Conservation (phyloP, 64 coral and sea anemone genomes). For the Porites lutea region DNA sequence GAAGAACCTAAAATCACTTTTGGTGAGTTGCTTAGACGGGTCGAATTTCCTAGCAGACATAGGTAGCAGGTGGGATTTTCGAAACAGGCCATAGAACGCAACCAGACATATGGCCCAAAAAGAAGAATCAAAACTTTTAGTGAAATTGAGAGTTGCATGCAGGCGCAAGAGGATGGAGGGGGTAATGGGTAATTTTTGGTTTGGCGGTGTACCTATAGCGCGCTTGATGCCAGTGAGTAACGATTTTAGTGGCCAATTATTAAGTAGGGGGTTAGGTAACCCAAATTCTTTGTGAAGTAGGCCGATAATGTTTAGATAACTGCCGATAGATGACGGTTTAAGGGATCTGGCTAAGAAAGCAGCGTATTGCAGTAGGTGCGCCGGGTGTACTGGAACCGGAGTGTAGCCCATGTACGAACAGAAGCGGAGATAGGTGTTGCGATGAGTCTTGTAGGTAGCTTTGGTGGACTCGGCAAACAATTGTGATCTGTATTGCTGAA, state of each 20-base stretch:
- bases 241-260: constrained; percentile 41
- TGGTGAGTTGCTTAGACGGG: constrained; percentile 45
- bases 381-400: constrained; percentile 11
- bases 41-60: constrained; percentile 28
- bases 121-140: constrained; percentile 6
- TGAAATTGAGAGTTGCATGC: constrained; percentile 30
- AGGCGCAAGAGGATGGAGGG: background rate
- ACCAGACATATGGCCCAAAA: constrained; percentile 53
- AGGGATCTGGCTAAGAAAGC: constrained; percentile 14
- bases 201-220: constrained; percentile 22
- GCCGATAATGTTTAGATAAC: constrained; percentile 40
- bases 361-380: constrained; percentile 22
- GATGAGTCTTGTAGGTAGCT: constrained; percentile 38
- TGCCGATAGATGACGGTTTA: constrained; percentile 4
- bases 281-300: constrained; percentile 46
- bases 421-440: constrained; percentile 42
- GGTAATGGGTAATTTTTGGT: constrained; percentile 43
- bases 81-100: constrained; percentile 36
- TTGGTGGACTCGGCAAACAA: constrained; percentile 12
- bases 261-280: constrained; percentile 29
- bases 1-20: constrained; percentile 26
- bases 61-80: constrained; percentile 30
- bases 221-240: constrained; percentile 45
- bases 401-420: constrained; percentile 36
- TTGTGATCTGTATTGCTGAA: background rate